Conservation (phyloP, 2,888 invertebrate species). For the Heteromurus nitidus region DNA sequence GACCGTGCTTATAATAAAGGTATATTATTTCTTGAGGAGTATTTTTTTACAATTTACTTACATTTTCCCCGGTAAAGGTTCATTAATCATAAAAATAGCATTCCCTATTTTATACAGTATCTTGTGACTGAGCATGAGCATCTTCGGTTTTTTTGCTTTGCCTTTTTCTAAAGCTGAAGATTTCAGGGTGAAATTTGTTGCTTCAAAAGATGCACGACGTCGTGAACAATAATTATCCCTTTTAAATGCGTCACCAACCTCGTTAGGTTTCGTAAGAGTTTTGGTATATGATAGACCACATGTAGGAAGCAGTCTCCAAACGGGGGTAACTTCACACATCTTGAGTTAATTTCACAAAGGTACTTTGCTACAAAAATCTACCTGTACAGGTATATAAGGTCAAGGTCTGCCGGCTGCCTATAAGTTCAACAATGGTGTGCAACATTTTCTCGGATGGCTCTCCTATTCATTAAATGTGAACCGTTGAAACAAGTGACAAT, state of each 20-base stretch:
- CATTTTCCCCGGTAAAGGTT: not conserved
- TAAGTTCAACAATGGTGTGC: constrained; percentile 15
- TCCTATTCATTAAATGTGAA: not conserved
- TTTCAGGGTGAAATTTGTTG: not conserved
- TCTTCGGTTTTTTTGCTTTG: not conserved
- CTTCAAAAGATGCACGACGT: not conserved
- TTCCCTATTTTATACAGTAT: not conserved
- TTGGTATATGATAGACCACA: too few relatives aligned
- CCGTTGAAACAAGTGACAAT: not conserved
- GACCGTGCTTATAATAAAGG: not conserved
- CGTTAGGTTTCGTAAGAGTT: not conserved
- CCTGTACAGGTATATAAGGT: not conserved
- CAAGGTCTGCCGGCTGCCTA: not conserved
- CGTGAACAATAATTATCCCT: not conserved
- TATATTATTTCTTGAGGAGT: not conserved
- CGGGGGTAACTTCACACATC: not conserved
- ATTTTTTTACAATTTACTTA: not conserved
- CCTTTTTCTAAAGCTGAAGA: not conserved
- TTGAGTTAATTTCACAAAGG: not conserved
- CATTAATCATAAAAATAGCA: constrained; percentile 47
- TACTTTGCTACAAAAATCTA: not conserved
- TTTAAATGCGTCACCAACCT: not conserved
- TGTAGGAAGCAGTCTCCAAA: not conserved
- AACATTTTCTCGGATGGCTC: not conserved
- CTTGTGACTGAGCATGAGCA: constrained; percentile 14